Evolutionary conservation across 1,140 invertebrate species (phyloP).

Genomic region (Drosophila pandora): DNA sequence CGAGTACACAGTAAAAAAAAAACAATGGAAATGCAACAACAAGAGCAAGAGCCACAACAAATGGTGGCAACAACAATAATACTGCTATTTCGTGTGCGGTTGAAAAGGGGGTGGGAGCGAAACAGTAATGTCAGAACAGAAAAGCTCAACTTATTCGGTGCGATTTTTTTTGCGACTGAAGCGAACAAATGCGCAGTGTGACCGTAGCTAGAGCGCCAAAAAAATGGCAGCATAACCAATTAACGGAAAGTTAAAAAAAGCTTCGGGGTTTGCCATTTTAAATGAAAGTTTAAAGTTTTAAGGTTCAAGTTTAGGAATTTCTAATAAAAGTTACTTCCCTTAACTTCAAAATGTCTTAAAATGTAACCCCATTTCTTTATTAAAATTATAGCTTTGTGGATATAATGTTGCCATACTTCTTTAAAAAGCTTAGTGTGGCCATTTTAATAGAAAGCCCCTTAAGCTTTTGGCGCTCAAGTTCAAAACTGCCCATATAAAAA

Average conservation of each 20-base stretch:
- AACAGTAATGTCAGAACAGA: neutral
- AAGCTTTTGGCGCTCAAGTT: neutral
- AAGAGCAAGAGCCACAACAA: conserved; percentile 23
- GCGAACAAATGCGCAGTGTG: conserved; percentile 12
- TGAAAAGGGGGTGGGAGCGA: conserved; percentile 1
- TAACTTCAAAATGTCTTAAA: too few relatives aligned
- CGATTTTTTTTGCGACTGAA: conserved; percentile 66
- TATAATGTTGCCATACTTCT: neutral
- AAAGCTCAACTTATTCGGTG: conserved; percentile 20
- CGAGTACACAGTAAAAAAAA: conserved; percentile 22
- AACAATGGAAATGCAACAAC: conserved; percentile 28
- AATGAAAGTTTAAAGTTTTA: too few relatives aligned
- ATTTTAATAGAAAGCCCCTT: too few relatives aligned
- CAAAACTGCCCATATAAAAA: neutral
- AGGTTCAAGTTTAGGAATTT: neutral
- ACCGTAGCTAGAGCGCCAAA: conserved; percentile 11
- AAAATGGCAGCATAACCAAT: neutral
- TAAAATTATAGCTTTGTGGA: neutral
- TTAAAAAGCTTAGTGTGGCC: too few relatives aligned
- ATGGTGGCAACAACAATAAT: conserved; percentile 52
- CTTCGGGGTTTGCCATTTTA: neutral
- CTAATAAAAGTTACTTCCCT: too few relatives aligned
- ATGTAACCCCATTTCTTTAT: neutral
- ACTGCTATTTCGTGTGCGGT: conserved; percentile 59
- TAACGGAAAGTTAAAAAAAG: neutral